phyloP scores from a whole-genome alignment of 2,888 invertebrate genomes.

The Meganola albula region DNA sequence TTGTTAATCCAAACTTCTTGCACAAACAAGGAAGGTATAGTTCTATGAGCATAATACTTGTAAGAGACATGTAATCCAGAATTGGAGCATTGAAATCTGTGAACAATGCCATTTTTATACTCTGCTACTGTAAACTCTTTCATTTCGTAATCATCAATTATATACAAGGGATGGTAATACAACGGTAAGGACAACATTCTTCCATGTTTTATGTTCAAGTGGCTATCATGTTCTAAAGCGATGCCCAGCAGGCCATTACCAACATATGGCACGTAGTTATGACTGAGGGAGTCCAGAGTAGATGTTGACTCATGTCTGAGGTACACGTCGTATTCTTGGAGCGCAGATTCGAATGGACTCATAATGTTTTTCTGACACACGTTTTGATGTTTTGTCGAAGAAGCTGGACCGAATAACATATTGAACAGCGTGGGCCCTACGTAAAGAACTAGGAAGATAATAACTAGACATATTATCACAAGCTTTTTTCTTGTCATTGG shows the following conservation, averaged over 20 bases:
- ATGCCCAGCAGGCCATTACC: slow-evolving; percentile 86
- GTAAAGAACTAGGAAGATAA: slow-evolving; percentile 79
- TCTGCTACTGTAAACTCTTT: slow-evolving; percentile 84
- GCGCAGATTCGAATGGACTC: slow-evolving; percentile 77
- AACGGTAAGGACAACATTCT: slow-evolving; percentile 81
- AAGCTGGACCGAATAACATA: slow-evolving; percentile 77
- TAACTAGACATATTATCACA: slow-evolving; percentile 68
- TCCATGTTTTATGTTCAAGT: slow-evolving; percentile 81
- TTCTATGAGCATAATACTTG: slow-evolving; percentile 88
- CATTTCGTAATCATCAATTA: slow-evolving; percentile 72
- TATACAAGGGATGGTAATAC: slow-evolving; percentile 81
- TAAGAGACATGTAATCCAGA: slow-evolving; percentile 80
- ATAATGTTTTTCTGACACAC: slow-evolving; percentile 82
- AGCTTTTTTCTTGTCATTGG: slow-evolving; percentile 71
- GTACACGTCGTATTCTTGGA: slow-evolving; percentile 82
- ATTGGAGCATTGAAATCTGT: slow-evolving; percentile 82
- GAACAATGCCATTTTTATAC: slow-evolving; percentile 81
- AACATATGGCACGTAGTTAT: slow-evolving; percentile 83
- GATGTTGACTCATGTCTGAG: slow-evolving; percentile 78
- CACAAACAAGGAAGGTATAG: slow-evolving; percentile 86
- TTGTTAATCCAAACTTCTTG: slow-evolving; percentile 89
- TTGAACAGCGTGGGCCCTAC: slow-evolving; percentile 80
- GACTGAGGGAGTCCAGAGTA: slow-evolving; percentile 66
- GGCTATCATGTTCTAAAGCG: slow-evolving; percentile 79
- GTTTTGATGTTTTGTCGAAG: slow-evolving; percentile 68